phyloP scores from a whole-genome alignment of 1,140 invertebrate genomes.

The Hesperophylax magnus region DNA sequence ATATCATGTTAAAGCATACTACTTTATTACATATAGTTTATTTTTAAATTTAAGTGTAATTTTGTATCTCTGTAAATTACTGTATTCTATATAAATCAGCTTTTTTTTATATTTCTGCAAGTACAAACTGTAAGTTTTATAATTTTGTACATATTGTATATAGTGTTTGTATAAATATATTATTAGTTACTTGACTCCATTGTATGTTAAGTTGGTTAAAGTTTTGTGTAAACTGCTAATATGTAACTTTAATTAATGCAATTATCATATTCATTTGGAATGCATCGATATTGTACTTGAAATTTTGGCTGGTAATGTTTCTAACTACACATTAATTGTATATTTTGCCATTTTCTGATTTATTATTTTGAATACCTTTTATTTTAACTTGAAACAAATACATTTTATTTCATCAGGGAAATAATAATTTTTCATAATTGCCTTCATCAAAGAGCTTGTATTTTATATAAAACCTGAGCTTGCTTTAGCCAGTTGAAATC shows the following conservation, averaged over 20 bases:
- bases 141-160: conserved; percentile 57
- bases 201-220: conserved; percentile 12
- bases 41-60: conserved; percentile 36
- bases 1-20: not conserved
- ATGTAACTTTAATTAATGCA: not conserved
- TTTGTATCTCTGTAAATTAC: conserved; percentile 22
- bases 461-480: no score
- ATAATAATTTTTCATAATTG: no score
- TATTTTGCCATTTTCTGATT: conserved; percentile 3
- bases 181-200: conserved; percentile 16
- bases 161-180: conserved; percentile 46
- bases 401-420: no score
- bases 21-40: conserved; percentile 2
- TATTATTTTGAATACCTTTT: not conserved
- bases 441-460: no score
- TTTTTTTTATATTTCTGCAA: conserved; percentile 57
- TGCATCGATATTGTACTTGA: not conserved
- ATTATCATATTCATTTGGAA: not conserved
- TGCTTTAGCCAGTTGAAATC: no score
- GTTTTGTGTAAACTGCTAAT: not conserved
- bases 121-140: conserved; percentile 55
- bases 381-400: no score
- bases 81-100: conserved; percentile 38
- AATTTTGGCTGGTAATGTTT: conserved; percentile 47
- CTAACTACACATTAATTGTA: conserved; percentile 2